Conservation (phyloP, 2,113 vertebrate genomes). For the Platichthys stellatus region DNA sequence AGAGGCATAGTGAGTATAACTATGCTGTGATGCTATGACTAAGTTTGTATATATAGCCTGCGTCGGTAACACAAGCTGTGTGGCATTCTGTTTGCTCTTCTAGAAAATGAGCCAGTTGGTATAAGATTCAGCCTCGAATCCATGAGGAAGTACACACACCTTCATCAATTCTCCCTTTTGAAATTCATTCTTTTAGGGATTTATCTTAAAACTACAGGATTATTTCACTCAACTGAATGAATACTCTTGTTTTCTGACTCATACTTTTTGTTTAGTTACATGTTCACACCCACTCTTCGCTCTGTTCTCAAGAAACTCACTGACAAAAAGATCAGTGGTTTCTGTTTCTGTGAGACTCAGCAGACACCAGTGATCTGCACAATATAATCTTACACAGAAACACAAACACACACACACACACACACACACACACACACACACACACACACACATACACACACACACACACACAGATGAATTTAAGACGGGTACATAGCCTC, state of each 20-base stretch:
- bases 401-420: neutral
- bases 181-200: neutral
- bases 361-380: constrained; percentile 42
- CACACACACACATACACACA: neutral
- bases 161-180: neutral
- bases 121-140: constrained; percentile 19
- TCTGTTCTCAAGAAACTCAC: neutral
- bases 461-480: constrained; percentile 9
- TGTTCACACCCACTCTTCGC: neutral
- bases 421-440: constrained; percentile 1
- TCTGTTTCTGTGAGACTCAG: constrained; percentile 38
- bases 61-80: constrained; percentile 33
- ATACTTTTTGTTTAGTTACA: neutral
- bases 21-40: constrained; percentile 34
- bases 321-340: constrained; percentile 5
- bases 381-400: constrained; percentile 27
- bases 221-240: neutral
- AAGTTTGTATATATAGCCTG: constrained; percentile 54
- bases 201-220: neutral
- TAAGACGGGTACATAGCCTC: constrained; percentile 16
- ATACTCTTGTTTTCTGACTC: neutral
- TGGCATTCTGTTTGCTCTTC: constrained; percentile 42
- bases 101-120: constrained; percentile 21
- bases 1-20: constrained; percentile 44
- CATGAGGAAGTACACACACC: constrained; percentile 16